Conservation (phyloP, 2,888 invertebrate genomes). For the Tuberolachnus salignus region DNA sequence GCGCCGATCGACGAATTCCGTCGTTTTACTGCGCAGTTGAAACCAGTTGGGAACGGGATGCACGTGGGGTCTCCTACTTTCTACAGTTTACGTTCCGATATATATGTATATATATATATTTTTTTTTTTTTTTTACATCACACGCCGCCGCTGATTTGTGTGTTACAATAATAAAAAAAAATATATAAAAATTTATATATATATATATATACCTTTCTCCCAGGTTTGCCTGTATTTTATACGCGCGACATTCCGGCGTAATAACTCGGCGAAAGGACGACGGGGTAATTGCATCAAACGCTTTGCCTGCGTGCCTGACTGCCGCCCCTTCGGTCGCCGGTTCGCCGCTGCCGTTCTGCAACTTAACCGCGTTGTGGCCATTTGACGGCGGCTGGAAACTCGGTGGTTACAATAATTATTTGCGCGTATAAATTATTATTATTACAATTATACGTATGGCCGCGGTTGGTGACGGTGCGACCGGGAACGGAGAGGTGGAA, state of each 20-base stretch:
- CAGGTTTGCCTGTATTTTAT: not conserved
- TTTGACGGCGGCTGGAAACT: not conserved
- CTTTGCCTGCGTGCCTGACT: not conserved
- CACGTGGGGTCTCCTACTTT: constrained; percentile 32
- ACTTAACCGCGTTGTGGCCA: not conserved
- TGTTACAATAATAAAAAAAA: constrained; percentile 23
- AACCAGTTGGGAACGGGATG: constrained; percentile 24
- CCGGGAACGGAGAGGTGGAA: not conserved
- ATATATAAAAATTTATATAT: not conserved
- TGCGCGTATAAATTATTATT: too few species aligned
- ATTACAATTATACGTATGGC: too few species aligned
- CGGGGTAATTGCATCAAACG: constrained; percentile 8
- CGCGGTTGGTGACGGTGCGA: not conserved
- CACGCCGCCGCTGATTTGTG: not conserved
- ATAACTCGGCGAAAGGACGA: constrained; percentile 43
- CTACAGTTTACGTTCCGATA: constrained; percentile 14
- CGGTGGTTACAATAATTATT: not conserved
- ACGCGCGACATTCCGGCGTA: constrained; percentile 38
- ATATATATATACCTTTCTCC: constrained; percentile 36
- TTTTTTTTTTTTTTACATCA: constrained; percentile 34
- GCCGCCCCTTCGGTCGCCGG: too few species aligned
- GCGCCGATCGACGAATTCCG: not conserved
- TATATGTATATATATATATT: not conserved
- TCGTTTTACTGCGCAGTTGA: constrained; percentile 20
- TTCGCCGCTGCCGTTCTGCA: too few species aligned